phyloP scores from a whole-genome alignment of 92 coral and sea anemone genomes.

The Virgularia gustaviana region DNA sequence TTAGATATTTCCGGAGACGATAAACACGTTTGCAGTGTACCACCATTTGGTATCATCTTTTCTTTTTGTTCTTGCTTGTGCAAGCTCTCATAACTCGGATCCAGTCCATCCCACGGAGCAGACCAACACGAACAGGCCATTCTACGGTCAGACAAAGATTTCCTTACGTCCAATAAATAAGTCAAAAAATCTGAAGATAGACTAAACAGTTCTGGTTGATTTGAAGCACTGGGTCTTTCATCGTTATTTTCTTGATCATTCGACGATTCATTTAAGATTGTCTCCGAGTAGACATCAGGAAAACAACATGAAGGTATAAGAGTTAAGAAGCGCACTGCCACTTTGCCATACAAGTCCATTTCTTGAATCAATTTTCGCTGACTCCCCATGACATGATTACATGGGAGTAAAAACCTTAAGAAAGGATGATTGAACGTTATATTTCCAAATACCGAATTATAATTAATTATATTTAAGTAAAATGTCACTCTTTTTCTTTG shows the following conservation, averaged over 20 bases:
- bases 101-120: constrained; percentile 82
- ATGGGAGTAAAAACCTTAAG: constrained; percentile 80
- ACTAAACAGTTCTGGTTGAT: constrained; percentile 21
- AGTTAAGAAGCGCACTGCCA: constrained; percentile 87
- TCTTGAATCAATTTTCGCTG: constrained; percentile 88
- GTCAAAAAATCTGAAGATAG: constrained; percentile 78
- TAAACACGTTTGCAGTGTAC: not conserved
- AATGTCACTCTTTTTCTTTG: too few relatives aligned
- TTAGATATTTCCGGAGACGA: constrained; percentile 22
- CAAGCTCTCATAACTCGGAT: constrained; percentile 56
- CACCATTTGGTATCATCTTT: constrained; percentile 6
- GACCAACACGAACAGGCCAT: constrained; percentile 90
- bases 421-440: too few relatives aligned
- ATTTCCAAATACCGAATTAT: not conserved
- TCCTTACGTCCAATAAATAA: constrained; percentile 83
- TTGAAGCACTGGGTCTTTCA: constrained; percentile 64
- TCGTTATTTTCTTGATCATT: constrained; percentile 49
- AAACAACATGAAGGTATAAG: constrained; percentile 81
- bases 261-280: not conserved
- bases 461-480: too few relatives aligned
- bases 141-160: constrained; percentile 68
- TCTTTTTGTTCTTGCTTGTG: not conserved
- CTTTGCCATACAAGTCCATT: constrained; percentile 93
- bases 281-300: not conserved
- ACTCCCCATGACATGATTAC: constrained; percentile 89